Evolutionary conservation across 1,140 invertebrate species (phyloP).

Genomic region (Bombus waltoni): DNA sequence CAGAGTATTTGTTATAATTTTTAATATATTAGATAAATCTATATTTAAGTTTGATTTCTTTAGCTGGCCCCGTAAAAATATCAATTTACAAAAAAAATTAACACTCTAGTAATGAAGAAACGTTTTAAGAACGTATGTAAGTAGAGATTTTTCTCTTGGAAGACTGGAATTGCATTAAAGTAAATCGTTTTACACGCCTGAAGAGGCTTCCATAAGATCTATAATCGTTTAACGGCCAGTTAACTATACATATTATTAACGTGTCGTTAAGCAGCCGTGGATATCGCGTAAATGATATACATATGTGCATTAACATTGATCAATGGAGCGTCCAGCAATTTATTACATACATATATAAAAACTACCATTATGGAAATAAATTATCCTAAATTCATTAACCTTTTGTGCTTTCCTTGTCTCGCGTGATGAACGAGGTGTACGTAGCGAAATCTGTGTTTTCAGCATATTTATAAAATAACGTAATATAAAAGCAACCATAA

Average conservation of each 20-base stretch:
- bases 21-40: background rate
- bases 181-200: slow-evolving; percentile 57
- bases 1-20: background rate
- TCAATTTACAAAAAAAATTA: no score
- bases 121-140: background rate
- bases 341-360: slow-evolving; percentile 13
- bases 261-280: slow-evolving; percentile 59
- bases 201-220: slow-evolving; percentile 60
- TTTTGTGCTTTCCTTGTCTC: background rate
- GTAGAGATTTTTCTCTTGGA: slow-evolving; percentile 2
- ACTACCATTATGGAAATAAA: slow-evolving; percentile 32
- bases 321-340: slow-evolving; percentile 46
- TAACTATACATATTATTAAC: slow-evolving; percentile 63
- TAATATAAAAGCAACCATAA: background rate
- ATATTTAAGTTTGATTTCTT: no score
- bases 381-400: slow-evolving; percentile 11
- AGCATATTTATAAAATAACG: no score
- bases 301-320: slow-evolving; percentile 53
- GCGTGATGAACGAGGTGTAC: background rate
- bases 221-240: slow-evolving; percentile 65
- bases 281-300: slow-evolving; percentile 45
- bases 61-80: no score
- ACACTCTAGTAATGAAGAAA: background rate
- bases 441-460: background rate
- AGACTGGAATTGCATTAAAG: slow-evolving; percentile 55